Conservation (phyloP, 2,888 invertebrate species). For the Lissonota sp. region DNA sequence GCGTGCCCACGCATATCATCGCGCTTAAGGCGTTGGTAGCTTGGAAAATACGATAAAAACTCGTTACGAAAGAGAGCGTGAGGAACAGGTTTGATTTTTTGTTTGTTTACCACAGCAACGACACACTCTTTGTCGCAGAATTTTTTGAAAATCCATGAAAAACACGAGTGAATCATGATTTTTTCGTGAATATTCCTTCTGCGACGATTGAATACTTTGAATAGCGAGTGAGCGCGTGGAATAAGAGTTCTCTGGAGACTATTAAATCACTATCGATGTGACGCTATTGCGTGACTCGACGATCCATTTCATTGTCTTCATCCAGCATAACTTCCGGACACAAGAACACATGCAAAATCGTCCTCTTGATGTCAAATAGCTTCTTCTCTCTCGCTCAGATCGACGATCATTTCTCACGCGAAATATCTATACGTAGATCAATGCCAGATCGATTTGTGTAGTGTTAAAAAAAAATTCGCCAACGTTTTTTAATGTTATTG, state of each 20-base stretch:
- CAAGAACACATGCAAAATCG: not conserved
- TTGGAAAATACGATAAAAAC: not conserved
- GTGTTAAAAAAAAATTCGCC: not conserved
- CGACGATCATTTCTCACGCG: slow-evolving; percentile 38
- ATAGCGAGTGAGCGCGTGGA: slow-evolving; percentile 14
- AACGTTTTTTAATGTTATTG: not conserved
- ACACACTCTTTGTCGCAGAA: not conserved
- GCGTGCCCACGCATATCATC: slow-evolving; percentile 53
- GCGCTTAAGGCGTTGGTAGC: slow-evolving; percentile 31
- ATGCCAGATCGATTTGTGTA: not conserved
- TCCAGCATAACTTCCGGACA: slow-evolving; percentile 27
- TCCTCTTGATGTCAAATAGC: not conserved
- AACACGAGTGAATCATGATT: too few relatives aligned
- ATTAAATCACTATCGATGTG: slow-evolving; percentile 4
- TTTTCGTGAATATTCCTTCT: too few relatives aligned
- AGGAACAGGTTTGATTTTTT: not conserved
- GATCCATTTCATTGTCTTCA: slow-evolving; percentile 57
- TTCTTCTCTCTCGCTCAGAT: slow-evolving; percentile 21
- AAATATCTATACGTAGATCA: slow-evolving; percentile 24
- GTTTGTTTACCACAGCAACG: not conserved
- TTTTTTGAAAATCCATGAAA: not conserved
- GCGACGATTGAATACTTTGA: too few relatives aligned
- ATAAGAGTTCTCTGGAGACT: slow-evolving; percentile 19
- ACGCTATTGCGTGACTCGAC: slow-evolving; percentile 48
- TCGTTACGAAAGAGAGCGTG: not conserved